Evolutionary conservation across 2,888 invertebrate genomes (phyloP), one percentile per base, ranked within the genome.

Genomic region (Heliconius aoede): DNA sequence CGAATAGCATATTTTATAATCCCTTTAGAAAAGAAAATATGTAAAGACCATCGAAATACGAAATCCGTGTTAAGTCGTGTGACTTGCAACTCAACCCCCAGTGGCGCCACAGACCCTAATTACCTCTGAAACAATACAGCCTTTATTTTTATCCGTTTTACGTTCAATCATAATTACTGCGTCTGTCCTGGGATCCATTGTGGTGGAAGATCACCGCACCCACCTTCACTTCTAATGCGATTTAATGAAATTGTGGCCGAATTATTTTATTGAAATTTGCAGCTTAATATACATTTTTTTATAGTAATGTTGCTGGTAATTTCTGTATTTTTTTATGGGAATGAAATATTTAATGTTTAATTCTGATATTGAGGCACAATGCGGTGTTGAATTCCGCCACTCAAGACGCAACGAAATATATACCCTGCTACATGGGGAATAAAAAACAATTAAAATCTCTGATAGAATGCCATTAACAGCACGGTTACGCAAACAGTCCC

Each of bases 81-180:
- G 92, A 93, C 91, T 93, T 91, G 93, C 93, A 86, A 82, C 85
- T 86, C 83, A 81, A 82, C 79, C 80, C 88, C 91, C 90, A 81
- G 79, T 82, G 93, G 93, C 92, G 90, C 91, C 89, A 92, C 93
- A 93, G 92, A 94, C 93, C 92, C 87, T 93, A 94, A 94, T 94
- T 94, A 94, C 88, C 88, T 87, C 88, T 90, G 92, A 92, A 93
- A 94, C 94, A 94, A 94, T 91, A 87, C 91, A 84, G 86, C 84
- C 86, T 89, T 91, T 87, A 93, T 94, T 94, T 94, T 94, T 94
- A 94, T 90, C 92, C 91, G 89, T 92, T 93, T 91, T 91, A 89
- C 90, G 93, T 93, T 94, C 94, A 93, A 94, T 94, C 94, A 94
- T 94, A 94, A 94, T 94, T 93, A 94, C 89, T 88, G 82, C 84